Base-by-base conservation (phyloP, 2,797 vertebrate species). In the Todus mexicanus region DNA sequence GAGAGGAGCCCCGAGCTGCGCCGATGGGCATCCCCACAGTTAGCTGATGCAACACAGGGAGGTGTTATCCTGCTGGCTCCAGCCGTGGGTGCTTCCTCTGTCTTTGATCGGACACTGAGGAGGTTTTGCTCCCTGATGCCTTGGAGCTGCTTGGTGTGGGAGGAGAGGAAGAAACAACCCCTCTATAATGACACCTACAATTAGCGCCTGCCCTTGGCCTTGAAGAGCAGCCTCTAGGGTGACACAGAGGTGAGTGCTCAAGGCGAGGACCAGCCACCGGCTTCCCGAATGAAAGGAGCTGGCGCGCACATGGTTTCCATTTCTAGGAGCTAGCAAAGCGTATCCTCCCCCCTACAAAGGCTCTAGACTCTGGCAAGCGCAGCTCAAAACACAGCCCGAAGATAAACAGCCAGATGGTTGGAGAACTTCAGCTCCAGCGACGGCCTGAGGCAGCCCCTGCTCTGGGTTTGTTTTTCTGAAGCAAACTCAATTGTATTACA, bases 341-440 rank as follows among this genome's bases (percentile, higher is more conserved):
- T 11, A 26, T 65, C 53, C 86, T 33, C 31, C 29, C 33, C 48
- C 13, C 43, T 2, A 37, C 48, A 35, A 83, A 83, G 73, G 69
- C 73, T 93, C 80, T 21, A 75, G 68, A 40, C 59, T 66, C 61
- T 70, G 75, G 64, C 80, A 77, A 68, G 48, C 2, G 1, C 37
- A 1, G 27, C 60, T 35, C 23, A 18, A 68, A 45, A 56, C 38
- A 13, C 81, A 75, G 84, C 74, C 61, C 22, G 7, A 23, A 80
- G 60, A 63, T 47, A 87, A 91, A 84, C 48, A 90, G n/a, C 68
- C 80, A 78, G 35, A 66, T 70, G 86, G 77, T 23, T 61, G 82
- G 42, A 15, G 64, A 82, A 89, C 63, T 78, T 60, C 40, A 53
- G 57, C 47, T 60, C 47, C 61, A 19, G 47, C 8, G 3, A 26